phyloP scores from a whole-genome alignment of 2,888 invertebrate genomes.

The Salpingus planirostris region DNA sequence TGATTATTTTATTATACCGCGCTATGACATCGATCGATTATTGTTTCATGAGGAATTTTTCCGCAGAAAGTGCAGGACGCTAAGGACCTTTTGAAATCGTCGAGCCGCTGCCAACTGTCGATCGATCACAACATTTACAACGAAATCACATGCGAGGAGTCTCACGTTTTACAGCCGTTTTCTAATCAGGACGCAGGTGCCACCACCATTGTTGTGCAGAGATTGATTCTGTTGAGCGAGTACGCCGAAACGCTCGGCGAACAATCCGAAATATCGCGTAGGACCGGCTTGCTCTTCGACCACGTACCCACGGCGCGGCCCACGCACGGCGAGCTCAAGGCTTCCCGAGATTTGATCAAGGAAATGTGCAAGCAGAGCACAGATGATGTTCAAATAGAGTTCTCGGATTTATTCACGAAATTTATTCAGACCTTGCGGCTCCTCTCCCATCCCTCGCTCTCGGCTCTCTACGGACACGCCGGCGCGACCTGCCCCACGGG shows the following conservation, averaged over 20 bases:
- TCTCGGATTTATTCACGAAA: slow-evolving; percentile 54
- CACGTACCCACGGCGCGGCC: slow-evolving; percentile 58
- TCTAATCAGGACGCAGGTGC: slow-evolving; percentile 66
- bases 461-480: slow-evolving; percentile 56
- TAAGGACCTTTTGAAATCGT: slow-evolving; percentile 63
- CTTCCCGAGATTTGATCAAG: slow-evolving; percentile 61
- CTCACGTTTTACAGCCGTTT: slow-evolving; percentile 67
- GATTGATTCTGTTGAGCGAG: slow-evolving; percentile 50
- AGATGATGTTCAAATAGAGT: slow-evolving; percentile 52
- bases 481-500: slow-evolving; percentile 58
- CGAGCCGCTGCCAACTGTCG: slow-evolving; percentile 60
- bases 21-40: no score
- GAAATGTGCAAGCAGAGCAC: slow-evolving; percentile 54
- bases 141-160: slow-evolving; percentile 60
- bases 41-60: slow-evolving; percentile 11
- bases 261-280: slow-evolving; percentile 47
- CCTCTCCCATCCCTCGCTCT: slow-evolving; percentile 59
- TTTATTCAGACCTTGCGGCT: slow-evolving; percentile 59
- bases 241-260: slow-evolving; percentile 43
- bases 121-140: slow-evolving; percentile 72
- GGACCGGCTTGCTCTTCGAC: slow-evolving; percentile 62
- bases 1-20: no score
- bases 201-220: slow-evolving; percentile 55
- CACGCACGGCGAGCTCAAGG: slow-evolving; percentile 60
- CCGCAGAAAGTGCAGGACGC: slow-evolving; percentile 14